Evolutionary conservation across 1,140 invertebrate genomes (phyloP).

Genomic region (Atopsyche davidsoni): DNA sequence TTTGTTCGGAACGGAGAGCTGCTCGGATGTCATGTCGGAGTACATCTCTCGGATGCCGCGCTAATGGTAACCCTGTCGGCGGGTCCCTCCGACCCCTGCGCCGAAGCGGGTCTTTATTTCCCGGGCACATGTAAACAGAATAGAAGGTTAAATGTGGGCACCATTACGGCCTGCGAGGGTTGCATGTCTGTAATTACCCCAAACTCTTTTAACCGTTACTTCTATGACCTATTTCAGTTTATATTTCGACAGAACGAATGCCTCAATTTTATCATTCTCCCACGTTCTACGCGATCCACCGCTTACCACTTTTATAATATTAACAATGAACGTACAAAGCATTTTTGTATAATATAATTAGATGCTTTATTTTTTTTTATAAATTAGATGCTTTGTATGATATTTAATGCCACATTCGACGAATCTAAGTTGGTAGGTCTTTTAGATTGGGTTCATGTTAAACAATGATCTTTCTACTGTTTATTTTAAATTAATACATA

Average conservation of each 20-base stretch:
- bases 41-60: too few relatives aligned
- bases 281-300: not conserved
- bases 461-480: too few relatives aligned
- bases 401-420: not conserved
- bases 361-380: not conserved
- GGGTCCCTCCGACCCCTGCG: too few relatives aligned
- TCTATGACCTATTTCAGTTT: conserved; percentile 23
- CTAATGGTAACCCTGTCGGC: too few relatives aligned
- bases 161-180: conserved; percentile 1
- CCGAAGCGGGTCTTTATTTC: too few relatives aligned
- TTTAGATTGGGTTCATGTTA: too few relatives aligned
- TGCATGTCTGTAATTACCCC: conserved; percentile 19
- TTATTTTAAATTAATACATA: too few relatives aligned
- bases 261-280: not conserved
- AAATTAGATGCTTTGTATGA: not conserved
- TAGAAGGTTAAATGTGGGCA: conserved; percentile 6
- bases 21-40: too few relatives aligned
- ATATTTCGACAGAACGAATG: conserved; percentile 8
- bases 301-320: too few relatives aligned
- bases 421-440: too few relatives aligned
- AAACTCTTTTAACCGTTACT: conserved; percentile 13
- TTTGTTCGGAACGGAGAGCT: too few relatives aligned
- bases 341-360: not conserved
- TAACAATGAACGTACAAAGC: not conserved
- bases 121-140: conserved; percentile 8